Conservation (phyloP, 2,113 vertebrate genomes). For the Morone saxatilis region DNA sequence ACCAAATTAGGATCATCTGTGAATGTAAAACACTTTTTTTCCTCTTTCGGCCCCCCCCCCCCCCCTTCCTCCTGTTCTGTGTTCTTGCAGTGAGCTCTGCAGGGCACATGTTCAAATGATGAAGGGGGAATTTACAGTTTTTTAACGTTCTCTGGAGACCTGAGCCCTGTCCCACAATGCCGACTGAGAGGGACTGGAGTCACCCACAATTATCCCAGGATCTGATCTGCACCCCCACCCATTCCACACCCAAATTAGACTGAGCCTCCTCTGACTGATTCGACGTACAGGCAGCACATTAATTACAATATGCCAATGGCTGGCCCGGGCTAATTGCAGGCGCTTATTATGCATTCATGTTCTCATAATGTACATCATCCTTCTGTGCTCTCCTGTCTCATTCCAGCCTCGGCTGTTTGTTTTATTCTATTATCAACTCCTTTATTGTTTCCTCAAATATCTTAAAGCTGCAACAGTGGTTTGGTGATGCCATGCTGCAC, state of each 20-base stretch:
- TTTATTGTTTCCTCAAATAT: conserved; percentile 40
- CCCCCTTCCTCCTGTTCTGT: conserved; percentile 79
- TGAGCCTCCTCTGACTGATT: conserved; percentile 68
- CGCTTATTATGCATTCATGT: conserved; percentile 81
- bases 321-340: conserved; percentile 74
- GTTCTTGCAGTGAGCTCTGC: conserved; percentile 85
- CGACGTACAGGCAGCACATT: conserved; percentile 73
- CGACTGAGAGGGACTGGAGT: conserved; percentile 81
- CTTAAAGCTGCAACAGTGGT: conserved; percentile 42
- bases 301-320: conserved; percentile 80
- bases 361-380: conserved; percentile 74
- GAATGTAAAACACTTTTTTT: conserved; percentile 93
- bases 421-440: conserved; percentile 54
- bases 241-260: conserved; percentile 73
- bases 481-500: neutral
- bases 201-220: conserved; percentile 84
- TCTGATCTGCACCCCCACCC: conserved; percentile 76
- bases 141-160: conserved; percentile 92
- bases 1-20: conserved; percentile 99
- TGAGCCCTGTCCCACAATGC: conserved; percentile 85
- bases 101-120: conserved; percentile 95
- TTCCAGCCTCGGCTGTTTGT: conserved; percentile 56
- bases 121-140: conserved; percentile 92
- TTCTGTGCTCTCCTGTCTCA: conserved; percentile 46
- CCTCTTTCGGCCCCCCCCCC: neutral